These are phyloP conservation scores for Athrips mouffetella DNA, from an alignment of 2,888 invertebrate species.

Conservation along the genomic window DNA sequence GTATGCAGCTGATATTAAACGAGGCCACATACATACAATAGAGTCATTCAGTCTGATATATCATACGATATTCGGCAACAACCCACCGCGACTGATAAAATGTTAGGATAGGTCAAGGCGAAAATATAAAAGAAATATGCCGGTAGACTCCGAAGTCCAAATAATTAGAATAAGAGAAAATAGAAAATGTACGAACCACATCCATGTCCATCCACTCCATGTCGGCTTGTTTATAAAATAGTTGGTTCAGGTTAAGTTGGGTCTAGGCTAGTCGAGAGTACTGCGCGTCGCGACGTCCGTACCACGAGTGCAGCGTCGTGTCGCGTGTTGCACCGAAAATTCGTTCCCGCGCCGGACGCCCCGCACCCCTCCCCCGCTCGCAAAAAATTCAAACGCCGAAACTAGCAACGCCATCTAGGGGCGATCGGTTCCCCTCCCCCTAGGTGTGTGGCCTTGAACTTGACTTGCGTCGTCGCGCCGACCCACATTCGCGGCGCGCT, in stretches of 20 bases:
- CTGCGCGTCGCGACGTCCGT: conserved; percentile 73
- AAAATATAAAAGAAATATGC: conserved; percentile 33
- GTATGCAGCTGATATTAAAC: neutral
- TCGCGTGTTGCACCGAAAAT: conserved; percentile 75
- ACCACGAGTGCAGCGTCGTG: conserved; percentile 73
- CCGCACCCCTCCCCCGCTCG: conserved; percentile 59
- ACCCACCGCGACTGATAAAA: conserved; percentile 52
- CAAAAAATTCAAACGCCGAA: conserved; percentile 65
- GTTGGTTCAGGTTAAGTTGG: conserved; percentile 56
- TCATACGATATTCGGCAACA: conserved; percentile 45
- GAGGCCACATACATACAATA: conserved; percentile 25
- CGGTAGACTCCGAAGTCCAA: neutral
- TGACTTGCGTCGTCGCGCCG: conserved; percentile 68
- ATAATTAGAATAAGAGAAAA: neutral
- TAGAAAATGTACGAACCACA: conserved; percentile 60
- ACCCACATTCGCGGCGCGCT: conserved; percentile 61
- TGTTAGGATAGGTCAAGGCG: conserved; percentile 74
- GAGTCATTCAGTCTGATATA: conserved; percentile 2
- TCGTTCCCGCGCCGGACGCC: conserved; percentile 64
- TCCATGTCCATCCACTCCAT: conserved; percentile 77
- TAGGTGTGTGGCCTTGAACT: conserved; percentile 72
- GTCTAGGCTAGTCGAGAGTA: conserved; percentile 56
- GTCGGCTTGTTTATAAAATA: conserved; percentile 49
- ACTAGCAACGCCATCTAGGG: conserved; percentile 72
- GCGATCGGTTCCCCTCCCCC: conserved; percentile 53